Evolutionary conservation across 2,797 vertebrate species (phyloP), one percentile per base, ranked within the genome.

Genomic region (Brachymystax lenok): DNA sequence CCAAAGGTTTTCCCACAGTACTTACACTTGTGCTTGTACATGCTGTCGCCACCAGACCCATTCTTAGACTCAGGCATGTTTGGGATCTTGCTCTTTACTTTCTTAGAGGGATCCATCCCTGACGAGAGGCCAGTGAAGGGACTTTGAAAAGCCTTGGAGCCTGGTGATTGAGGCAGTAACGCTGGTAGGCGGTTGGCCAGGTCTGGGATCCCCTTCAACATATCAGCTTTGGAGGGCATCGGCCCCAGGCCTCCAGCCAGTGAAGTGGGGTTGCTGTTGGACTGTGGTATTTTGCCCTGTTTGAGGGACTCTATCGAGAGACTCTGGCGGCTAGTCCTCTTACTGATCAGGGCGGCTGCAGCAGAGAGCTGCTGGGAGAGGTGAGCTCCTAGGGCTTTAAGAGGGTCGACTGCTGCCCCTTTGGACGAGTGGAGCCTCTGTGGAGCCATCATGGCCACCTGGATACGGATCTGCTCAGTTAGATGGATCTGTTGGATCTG

Each of bases 401-500:
- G 94, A 0, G 96, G 92, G 61, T 99, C 98, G 0, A 97, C 86
- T 0, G 91, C 94, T 21, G 94, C 92, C 0, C 95, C 95, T 0
- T 94, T 80, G 0, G 96, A 94, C 0, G 97, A 88, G 79, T 97
- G 96, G 2, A 99, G 92, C 80, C 94, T 91, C 0, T 97, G 96
- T 0, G 97, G 95, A 0, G 97, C 96, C 98, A 99, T 98, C 97
- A 96, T 98, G 76, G 98, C 96, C 10, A 99, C 96, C 79, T 99
- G 97, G 67, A 98, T 94, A 12, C 98, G 93, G 73, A 99, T 99
- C 89, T 99, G 98, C 83, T 99, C 98, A 0, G 97, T 99, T 77
- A 99, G 89, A 90, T 99, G 98, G 74, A 99, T 97, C 88, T 99
- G 98, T 80, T 99, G 98, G 0, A 99, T 95, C 82, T 99, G 98